Conservation (phyloP, 2,113 vertebrate species). For the Thomomys bottae region DNA sequence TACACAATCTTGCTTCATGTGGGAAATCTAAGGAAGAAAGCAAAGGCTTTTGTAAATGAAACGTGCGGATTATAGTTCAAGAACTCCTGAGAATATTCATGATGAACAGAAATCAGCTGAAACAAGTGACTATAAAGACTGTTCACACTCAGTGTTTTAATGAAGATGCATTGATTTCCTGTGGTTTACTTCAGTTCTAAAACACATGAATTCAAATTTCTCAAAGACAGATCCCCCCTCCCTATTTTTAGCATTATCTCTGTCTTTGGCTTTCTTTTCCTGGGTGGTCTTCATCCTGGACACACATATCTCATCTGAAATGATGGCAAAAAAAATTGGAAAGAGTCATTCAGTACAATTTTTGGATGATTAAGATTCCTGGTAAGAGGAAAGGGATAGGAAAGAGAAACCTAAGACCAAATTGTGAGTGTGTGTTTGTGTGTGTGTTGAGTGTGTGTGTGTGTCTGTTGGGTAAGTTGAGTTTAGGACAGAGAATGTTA, state of each 20-base stretch:
- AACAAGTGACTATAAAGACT: conserved; percentile 47
- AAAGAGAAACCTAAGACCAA: not conserved
- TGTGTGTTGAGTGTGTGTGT: not conserved
- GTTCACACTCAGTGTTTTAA: conserved; percentile 54
- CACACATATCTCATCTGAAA: not conserved
- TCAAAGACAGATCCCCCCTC: not conserved
- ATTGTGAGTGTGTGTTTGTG: not conserved
- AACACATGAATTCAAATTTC: conserved; percentile 56
- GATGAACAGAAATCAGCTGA: conserved; percentile 13
- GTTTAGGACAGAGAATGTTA: not conserved
- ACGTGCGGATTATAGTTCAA: conserved; percentile 16
- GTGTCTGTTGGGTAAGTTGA: not conserved
- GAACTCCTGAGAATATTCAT: conserved; percentile 13
- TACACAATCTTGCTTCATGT: not conserved
- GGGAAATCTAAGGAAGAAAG: conserved; percentile 8
- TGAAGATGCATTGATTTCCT: conserved; percentile 56
- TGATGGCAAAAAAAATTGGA: not conserved
- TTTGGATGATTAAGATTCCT: not conserved
- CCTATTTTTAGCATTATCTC: conserved; percentile 42
- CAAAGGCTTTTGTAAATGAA: conserved; percentile 37
- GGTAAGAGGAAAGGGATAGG: not conserved
- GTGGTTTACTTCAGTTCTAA: conserved; percentile 62
- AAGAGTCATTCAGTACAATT: not conserved
- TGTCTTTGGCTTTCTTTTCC: not conserved
- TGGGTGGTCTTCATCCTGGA: not conserved